Base-by-base conservation (phyloP, 2,797 vertebrate species). In the Myotis myotis region DNA sequence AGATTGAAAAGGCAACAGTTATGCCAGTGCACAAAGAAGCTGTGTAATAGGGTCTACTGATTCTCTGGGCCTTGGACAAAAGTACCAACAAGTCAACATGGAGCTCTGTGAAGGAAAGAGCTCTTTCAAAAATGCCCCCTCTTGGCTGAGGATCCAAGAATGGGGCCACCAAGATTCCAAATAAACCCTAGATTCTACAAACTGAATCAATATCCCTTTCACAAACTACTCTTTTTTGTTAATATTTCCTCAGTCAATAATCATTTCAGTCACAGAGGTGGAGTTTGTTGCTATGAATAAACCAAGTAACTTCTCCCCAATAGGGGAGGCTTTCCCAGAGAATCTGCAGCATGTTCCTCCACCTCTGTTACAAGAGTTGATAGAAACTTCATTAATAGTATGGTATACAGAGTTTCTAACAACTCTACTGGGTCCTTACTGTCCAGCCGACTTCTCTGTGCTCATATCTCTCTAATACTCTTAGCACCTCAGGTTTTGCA, bases 11-110 rank as follows among this genome's bases (percentile, higher is more conserved):
- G 30, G 44, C 33, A 93, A 95, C 44, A 49, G 62, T 78, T 82
- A 94, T 89, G 49, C 47, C 49, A 94, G 41, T 74, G 15, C 19
- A 86, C 49, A 94, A 96, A 94, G 78, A 93, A 96, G 62, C 70
- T 85, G 49, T 88, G 62, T 93, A 95, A 83, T 22, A 68, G 0
- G 33, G 57, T 82, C 60, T 60, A 89, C 38, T 78, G 66, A 91
- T 41, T 90, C 68, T 76, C 53, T 81, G 30, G 72, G 78, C 68
- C 83, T 95, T 72, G 79, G 33, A 62, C 71, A 75, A 95, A 95
- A 95, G 91, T 89, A 49, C 57, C 83, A 90, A 87, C 11, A 87
- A 94, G 70, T 78, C 75, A 88, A 91, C 92, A 91, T 13, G 44
- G 53, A 91, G 28, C 19, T 95, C 60, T 49, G n/a, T 84, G 30